phyloP scores from a whole-genome alignment of 2,888 invertebrate species.

The Monopis laevigella region DNA sequence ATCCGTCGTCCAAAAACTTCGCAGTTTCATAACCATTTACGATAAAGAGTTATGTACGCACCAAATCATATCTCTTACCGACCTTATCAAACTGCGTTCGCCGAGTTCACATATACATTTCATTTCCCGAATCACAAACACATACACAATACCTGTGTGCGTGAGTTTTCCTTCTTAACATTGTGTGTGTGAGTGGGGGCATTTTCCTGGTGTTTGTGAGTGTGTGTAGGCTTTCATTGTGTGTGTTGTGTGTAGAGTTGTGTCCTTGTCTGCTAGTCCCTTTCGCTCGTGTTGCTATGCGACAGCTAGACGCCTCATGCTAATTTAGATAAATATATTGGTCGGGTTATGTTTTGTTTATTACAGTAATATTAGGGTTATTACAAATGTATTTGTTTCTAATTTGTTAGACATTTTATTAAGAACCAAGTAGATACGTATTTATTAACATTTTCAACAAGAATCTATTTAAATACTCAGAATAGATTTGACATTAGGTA shows the following conservation, averaged over 20 bases:
- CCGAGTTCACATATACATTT: slow-evolving; percentile 28
- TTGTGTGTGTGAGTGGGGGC: slow-evolving; percentile 4
- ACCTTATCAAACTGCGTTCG: slow-evolving; percentile 31
- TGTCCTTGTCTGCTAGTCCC: slow-evolving; percentile 19
- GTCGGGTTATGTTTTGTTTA: slow-evolving; percentile 21
- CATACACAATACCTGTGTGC: slow-evolving; percentile 21
- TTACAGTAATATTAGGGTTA: no score
- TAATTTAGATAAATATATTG: slow-evolving; percentile 24
- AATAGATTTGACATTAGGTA: no score
- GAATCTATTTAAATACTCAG: no score
- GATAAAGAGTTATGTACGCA: slow-evolving; percentile 10
- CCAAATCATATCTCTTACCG: slow-evolving; percentile 31
- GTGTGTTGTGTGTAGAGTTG: slow-evolving; percentile 14
- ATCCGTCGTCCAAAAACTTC: no score
- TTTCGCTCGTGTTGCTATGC: slow-evolving; percentile 25
- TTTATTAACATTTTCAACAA: no score
- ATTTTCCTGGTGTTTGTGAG: slow-evolving; percentile 9
- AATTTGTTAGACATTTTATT: no score
- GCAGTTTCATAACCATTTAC: no score
- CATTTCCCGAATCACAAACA: slow-evolving; percentile 23
- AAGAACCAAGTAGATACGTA: no score
- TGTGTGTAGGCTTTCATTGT: no score
- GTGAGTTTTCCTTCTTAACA: slow-evolving; percentile 23
- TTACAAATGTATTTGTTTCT: no score
- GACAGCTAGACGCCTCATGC: slow-evolving; percentile 17